Evolutionary conservation across 2,113 vertebrate genomes (phyloP), one percentile per base, ranked within the genome.

Genomic region (Heliornis fulica): DNA sequence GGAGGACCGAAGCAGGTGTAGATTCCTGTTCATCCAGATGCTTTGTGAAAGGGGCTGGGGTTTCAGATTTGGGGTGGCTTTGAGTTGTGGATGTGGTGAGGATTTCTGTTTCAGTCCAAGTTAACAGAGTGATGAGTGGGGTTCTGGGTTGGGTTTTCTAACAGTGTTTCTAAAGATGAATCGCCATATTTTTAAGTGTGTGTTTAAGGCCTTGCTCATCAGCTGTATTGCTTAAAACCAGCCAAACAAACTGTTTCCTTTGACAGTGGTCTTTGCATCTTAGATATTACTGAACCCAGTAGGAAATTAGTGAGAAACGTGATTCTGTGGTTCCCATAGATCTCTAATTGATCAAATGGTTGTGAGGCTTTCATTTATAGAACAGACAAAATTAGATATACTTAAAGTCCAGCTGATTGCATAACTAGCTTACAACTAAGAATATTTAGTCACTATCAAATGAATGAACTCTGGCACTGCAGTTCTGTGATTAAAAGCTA

Each of bases 91-190:
- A 8, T 46, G 22, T 4, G 21, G n/a, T 21, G 54, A 84, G 16
- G 10, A 57, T 89, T 92, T 75, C 25, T 90, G 5, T 82, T 65
- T 90, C 13, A n/a, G n/a, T 56, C 46, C 56, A 78, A 26, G 18
- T 34, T 46, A 93, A 75, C 17, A 0, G 4, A 71, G 41, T 1
- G 2, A 15, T 75, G 5, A 43, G 5, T 36, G 4, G 1, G 4
- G 21, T 63, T 36, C 22, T 13, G 54, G 29, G 16, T 11, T 77
- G 17, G 25, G 3, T 36, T 59, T 46, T 38, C n/a, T 29, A 16
- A 51, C 22, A 68, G n/a, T n/a, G n/a, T n/a, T n/a, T n/a, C n/a
- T n/a, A n/a, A n/a, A 54, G 56, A 11, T 89, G 19, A 18, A 5
- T 89, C 32, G 6, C n/a, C 10, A 0, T 20, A 29, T 53, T 83